Percentiles rank a stretch among this genome's conserved stretches.
These are phyloP conservation scores for Rhynchonycteris naso DNA, from an alignment of 2,797 vertebrate species.

Conservation along the genomic window DNA sequence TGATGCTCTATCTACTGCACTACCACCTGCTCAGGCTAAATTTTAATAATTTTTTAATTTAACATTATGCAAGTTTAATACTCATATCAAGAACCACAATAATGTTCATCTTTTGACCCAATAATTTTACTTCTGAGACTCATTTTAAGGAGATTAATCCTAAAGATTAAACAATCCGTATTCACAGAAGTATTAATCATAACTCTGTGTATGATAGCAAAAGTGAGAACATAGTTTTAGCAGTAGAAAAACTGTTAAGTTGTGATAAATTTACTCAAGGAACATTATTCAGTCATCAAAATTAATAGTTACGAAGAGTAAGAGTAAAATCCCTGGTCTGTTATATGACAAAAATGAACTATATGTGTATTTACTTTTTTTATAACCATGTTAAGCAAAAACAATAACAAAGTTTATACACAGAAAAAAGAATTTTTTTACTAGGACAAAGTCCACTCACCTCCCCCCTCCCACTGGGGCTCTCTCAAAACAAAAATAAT, in stretches of 20 bases:
- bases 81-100: slow-evolving; percentile 13
- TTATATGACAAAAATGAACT: slow-evolving; percentile 51
- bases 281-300: slow-evolving; percentile 34
- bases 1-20: too few relatives aligned
- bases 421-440: not conserved
- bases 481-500: not conserved
- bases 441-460: not conserved
- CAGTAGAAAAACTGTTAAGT: slow-evolving; percentile 35
- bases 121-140: slow-evolving; percentile 38
- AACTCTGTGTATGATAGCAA: slow-evolving; percentile 38
- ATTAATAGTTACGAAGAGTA: slow-evolving; percentile 17
- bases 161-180: not conserved
- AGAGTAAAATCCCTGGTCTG: not conserved
- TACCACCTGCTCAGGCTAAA: too few relatives aligned
- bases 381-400: slow-evolving; percentile 11
- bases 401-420: not conserved
- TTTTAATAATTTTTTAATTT: not conserved
- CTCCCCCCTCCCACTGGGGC: not conserved
- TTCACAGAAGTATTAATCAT: not conserved
- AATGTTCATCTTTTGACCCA: slow-evolving; percentile 10
- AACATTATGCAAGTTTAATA: slow-evolving; percentile 16
- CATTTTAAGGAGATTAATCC: slow-evolving; percentile 42
- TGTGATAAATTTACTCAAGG: not conserved
- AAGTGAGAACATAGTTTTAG: slow-evolving; percentile 6
- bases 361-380: slow-evolving; percentile 18